Evolutionary conservation across 2,888 invertebrate genomes (phyloP), one percentile per base, ranked within the genome.

Genomic region (Sarcophaga carnaria): DNA sequence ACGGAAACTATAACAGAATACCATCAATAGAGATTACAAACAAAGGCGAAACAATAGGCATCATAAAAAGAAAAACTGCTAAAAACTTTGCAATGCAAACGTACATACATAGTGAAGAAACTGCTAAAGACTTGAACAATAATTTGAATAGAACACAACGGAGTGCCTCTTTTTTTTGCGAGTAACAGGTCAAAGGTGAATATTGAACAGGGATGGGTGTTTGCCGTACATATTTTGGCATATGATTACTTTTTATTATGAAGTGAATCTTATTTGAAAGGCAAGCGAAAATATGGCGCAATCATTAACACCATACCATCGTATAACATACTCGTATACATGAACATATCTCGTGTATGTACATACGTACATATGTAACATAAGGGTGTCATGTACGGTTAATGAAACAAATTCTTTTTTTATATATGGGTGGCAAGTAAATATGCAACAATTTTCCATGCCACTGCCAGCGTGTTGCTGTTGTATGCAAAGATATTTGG

Each of bases 131-230:
- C 12, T 37, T 37, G 70, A 64, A 62, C 11, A 64, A 66, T 66
- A 59, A 85, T 54, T 79, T 66, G 67, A 81, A 71, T 74, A 79
- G 60, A 2, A 47, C n/a, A 82, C 62, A 71, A 77, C 63, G 37
- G 4, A 67, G 76, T 54, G 54, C 17, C 6, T 76, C 6, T 76
- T 74, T 54, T 54, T 8, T 78, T 82, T 76, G 74, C 11, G 37
- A 71, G 67, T 72, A 82, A 77, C 83, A 83, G 88, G 88, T 89
- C 88, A 88, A 85, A 89, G 88, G 86, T 89, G 87, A 88, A 64
- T 84, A 77, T 75, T 66, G 76, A 81, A 79, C 79, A 79, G 81
- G 78, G 75, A 78, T 79, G 80, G 79, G 78, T 83, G 60, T 67
- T 86, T 64, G 59, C 12, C 47, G 27, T 79, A 78, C 75, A 63